Evolutionary conservation across 2,113 vertebrate genomes (phyloP).

Genomic region (Lophochroa leadbeateri): DNA sequence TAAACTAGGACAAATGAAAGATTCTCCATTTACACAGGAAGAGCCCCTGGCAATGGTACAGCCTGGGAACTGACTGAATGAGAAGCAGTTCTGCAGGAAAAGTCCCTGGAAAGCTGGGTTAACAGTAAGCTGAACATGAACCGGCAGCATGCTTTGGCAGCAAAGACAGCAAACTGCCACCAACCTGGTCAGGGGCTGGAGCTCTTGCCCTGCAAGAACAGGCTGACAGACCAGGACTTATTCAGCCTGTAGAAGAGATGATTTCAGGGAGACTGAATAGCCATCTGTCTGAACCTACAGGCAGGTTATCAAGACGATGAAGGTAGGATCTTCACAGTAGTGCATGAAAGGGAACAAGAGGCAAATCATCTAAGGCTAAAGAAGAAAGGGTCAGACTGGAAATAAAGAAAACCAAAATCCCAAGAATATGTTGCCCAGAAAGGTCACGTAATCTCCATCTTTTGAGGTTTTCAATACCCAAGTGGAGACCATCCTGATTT

Average conservation of each 20-base stretch:
- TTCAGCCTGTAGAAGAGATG: neutral
- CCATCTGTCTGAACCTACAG: neutral
- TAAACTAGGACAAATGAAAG: neutral
- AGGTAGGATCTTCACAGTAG: neutral
- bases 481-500: neutral
- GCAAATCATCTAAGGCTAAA: neutral
- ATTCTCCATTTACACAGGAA: neutral
- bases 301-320: neutral
- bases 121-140: neutral
- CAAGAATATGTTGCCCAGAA: neutral
- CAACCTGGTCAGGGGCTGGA: neutral
- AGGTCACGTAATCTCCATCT: neutral
- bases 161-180: neutral
- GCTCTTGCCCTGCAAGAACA: neutral
- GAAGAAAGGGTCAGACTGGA: neutral
- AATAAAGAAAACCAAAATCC: neutral
- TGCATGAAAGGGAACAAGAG: neutral
- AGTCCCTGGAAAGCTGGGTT: neutral
- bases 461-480: neutral
- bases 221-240: neutral
- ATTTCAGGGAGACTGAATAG: neutral
- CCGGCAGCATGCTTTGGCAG: neutral
- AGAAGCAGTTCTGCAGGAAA: neutral
- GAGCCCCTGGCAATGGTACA: neutral
- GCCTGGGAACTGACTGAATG: neutral